Percentiles rank a stretch among this genome's conserved stretches.
These are phyloP conservation scores for Gallinago undulata DNA, from an alignment of 2,113 vertebrate species.

Conservation along the genomic window DNA sequence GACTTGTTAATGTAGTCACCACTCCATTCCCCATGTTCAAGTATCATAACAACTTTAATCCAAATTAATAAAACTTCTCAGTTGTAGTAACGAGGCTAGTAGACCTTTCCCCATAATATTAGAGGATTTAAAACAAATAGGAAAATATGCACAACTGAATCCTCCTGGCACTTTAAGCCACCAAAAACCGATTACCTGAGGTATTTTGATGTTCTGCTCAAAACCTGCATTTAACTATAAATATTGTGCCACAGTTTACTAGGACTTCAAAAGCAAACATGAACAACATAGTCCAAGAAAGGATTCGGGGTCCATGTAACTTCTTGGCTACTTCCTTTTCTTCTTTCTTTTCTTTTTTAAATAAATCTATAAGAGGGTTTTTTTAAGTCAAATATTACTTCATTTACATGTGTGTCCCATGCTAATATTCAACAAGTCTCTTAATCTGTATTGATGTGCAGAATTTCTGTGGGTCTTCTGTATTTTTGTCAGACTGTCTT, in stretches of 20 bases:
- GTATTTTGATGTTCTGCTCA: neutral
- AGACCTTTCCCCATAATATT: neutral
- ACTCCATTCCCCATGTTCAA: neutral
- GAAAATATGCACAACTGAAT: neutral
- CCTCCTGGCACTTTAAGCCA: neutral
- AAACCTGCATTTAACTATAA: neutral
- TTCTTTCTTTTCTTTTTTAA: neutral
- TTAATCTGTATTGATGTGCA: neutral
- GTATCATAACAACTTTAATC: constrained; percentile 22
- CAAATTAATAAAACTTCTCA: constrained; percentile 34
- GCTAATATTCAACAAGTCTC: neutral
- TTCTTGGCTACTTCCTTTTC: neutral
- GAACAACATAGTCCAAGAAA: neutral
- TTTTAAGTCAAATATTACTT: neutral
- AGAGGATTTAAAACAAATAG: neutral
- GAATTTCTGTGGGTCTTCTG: neutral
- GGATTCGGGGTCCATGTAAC: neutral
- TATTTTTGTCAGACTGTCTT: neutral
- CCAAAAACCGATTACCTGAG: neutral
- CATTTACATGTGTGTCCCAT: neutral
- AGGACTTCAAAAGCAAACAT: neutral
- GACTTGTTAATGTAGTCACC: constrained; percentile 4
- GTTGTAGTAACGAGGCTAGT: neutral
- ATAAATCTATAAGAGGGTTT: neutral
- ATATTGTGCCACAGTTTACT: neutral